phyloP scores from a whole-genome alignment of 2,797 vertebrate species.

The Eulemur rubriventer region DNA sequence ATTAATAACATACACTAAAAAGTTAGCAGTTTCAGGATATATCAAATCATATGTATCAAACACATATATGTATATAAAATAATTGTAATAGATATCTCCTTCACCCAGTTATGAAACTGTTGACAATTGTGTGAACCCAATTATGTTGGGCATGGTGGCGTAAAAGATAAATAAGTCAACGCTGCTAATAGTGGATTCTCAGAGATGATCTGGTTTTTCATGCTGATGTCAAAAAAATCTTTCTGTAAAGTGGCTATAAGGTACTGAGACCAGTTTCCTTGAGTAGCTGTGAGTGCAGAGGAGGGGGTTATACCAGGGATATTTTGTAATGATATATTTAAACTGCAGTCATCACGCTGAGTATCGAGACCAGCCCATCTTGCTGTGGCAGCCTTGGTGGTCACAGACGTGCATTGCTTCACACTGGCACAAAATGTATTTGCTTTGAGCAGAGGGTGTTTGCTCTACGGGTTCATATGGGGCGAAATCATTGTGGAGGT shows the following conservation, averaged over 20 bases:
- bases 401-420: fast-evolving
- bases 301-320: fast-evolving
- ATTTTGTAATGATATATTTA: not conserved
- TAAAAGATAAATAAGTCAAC: not conserved
- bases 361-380: not conserved
- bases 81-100: not conserved
- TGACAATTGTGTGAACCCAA: not conserved
- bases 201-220: not conserved
- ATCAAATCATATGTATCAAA: not conserved
- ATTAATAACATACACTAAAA: not conserved
- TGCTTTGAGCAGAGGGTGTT: not conserved
- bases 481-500: not conserved
- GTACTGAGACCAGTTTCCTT: not conserved
- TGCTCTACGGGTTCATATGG: not conserved
- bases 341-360: not conserved
- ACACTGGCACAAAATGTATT: not conserved
- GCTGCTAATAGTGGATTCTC: not conserved
- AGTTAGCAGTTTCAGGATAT: not conserved
- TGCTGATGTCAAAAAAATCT: not conserved
- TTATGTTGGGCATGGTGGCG: fast-evolving
- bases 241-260: not conserved
- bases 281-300: not conserved
- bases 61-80: not conserved
- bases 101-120: not conserved
- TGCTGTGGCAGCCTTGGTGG: not conserved